phyloP scores from a whole-genome alignment of 2,888 invertebrate genomes.

The Drosophila ustulata region DNA sequence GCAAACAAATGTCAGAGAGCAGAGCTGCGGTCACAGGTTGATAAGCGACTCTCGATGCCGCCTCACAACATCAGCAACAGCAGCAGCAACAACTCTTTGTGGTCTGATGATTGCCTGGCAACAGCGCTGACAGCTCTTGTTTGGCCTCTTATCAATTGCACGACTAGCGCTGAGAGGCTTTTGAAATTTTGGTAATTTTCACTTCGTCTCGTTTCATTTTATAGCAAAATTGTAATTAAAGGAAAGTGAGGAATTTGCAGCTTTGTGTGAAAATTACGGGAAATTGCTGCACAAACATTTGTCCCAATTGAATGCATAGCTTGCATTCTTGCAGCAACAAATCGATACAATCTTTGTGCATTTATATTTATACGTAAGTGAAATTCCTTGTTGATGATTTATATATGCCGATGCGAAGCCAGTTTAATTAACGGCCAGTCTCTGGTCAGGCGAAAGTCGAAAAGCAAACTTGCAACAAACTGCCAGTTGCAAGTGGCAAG shows the following conservation, averaged over 20 bases:
- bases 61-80: background rate
- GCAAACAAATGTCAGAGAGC: slow-evolving; percentile 44
- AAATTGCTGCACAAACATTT: background rate
- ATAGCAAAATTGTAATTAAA: background rate
- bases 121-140: slow-evolving; percentile 5
- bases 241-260: too few species aligned
- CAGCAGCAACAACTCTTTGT: slow-evolving; percentile 28
- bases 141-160: slow-evolving; percentile 23
- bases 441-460: slow-evolving; percentile 14
- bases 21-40: slow-evolving; percentile 40
- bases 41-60: slow-evolving; percentile 33
- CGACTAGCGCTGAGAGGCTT: background rate
- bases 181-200: background rate
- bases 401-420: background rate
- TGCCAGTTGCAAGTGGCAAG: background rate
- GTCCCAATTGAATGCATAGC: background rate
- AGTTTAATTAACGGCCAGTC: slow-evolving; percentile 16
- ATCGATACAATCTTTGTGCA: background rate
- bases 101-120: slow-evolving; percentile 8
- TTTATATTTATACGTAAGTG: slow-evolving; percentile 1
- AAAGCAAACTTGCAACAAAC: slow-evolving; percentile 10
- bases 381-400: slow-evolving; percentile 7
- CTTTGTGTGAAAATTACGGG: too few species aligned
- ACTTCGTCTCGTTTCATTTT: background rate
- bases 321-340: background rate